Evolutionary conservation across 2,797 vertebrate species (phyloP).

Genomic region (Thamnophis elegans): DNA sequence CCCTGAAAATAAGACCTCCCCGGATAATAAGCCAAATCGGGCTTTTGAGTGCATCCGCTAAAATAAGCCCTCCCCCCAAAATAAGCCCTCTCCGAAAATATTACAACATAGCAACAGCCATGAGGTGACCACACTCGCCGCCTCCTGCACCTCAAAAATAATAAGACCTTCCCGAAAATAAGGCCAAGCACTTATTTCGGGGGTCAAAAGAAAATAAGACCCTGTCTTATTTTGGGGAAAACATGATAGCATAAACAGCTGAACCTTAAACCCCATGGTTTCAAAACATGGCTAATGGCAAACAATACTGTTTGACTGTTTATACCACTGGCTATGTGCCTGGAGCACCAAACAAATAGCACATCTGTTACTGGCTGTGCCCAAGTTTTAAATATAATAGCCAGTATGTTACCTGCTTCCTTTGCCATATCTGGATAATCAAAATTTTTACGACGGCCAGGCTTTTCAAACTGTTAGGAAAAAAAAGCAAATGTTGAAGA

Average conservation of each 20-base stretch:
- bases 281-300: background rate
- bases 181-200: too few relatives aligned
- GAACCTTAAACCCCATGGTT: background rate
- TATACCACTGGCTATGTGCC: background rate
- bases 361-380: background rate
- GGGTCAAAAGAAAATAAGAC: too few relatives aligned
- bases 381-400: background rate
- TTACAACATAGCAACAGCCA: too few relatives aligned
- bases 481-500: conserved; percentile 1
- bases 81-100: too few relatives aligned
- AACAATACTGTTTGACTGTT: background rate
- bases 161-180: too few relatives aligned
- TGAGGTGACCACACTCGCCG: too few relatives aligned
- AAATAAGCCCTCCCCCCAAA: too few relatives aligned
- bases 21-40: too few relatives aligned
- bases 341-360: background rate
- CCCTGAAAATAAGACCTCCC: too few relatives aligned
- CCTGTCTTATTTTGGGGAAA: too few relatives aligned
- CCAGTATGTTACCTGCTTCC: conserved; percentile 85
- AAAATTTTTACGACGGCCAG: conserved; percentile 64
- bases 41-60: too few relatives aligned
- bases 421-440: conserved; percentile 95
- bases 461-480: conserved; percentile 84
- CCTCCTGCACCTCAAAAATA: too few relatives aligned
- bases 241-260: background rate